These are phyloP conservation scores for Brachionus koreanus DNA, from an alignment of 1,140 invertebrate species.

Conservation along the genomic window DNA sequence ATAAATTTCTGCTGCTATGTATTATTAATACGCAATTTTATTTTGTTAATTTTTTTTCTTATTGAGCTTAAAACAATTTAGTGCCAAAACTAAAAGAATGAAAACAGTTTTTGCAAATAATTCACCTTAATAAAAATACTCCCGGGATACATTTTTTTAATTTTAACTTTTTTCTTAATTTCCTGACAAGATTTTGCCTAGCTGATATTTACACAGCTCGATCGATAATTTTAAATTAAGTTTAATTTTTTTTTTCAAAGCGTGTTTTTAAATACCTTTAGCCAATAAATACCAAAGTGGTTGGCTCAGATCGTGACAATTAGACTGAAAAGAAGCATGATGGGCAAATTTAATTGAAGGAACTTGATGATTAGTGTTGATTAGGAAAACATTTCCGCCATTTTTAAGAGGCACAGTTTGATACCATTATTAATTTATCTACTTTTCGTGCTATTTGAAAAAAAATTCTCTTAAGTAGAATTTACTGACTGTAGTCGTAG, in stretches of 20 bases:
- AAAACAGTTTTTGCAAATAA: not conserved
- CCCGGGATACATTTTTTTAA: not conserved
- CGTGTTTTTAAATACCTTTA: not conserved
- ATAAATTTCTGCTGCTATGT: not conserved
- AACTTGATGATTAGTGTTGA: not conserved
- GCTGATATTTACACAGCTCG: not conserved
- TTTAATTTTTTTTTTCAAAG: not conserved
- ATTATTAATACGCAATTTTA: not conserved
- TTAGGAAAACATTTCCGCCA: not conserved
- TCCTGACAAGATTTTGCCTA: not conserved
- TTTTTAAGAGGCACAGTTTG: not conserved
- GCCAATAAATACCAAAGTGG: not conserved
- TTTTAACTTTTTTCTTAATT: not conserved
- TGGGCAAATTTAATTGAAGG: not conserved
- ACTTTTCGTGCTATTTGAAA: not conserved
- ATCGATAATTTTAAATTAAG: not conserved
- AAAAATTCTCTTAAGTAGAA: too few relatives aligned
- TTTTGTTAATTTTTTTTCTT: too few relatives aligned
- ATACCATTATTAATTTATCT: not conserved
- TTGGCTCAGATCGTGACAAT: not conserved
- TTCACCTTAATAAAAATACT: conserved; percentile 2
- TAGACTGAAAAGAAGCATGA: not conserved
- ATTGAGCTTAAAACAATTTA: not conserved
- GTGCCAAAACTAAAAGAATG: not conserved
- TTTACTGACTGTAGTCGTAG: not conserved